These are phyloP conservation scores for Chymomyza caudatula DNA, from an alignment of 2,888 invertebrate genomes.

Conservation along the genomic window DNA sequence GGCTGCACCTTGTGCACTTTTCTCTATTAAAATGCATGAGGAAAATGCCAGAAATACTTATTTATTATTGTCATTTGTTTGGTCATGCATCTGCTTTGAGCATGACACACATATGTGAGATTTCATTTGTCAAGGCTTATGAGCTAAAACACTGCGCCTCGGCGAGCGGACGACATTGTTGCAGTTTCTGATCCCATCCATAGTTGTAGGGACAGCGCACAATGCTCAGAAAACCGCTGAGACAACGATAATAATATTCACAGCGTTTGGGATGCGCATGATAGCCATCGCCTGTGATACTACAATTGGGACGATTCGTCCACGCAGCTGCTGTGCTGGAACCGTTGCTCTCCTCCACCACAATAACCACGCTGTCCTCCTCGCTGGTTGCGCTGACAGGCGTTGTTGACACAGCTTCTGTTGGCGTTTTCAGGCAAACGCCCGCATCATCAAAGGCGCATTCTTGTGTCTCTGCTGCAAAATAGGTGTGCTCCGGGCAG, in stretches of 20 bases:
- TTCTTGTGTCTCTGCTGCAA: slow-evolving; percentile 51
- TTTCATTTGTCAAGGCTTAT: slow-evolving; percentile 16
- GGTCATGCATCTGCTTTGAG: neutral
- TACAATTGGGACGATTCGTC: slow-evolving; percentile 38
- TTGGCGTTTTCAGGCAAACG: slow-evolving; percentile 33
- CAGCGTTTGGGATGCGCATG: slow-evolving; percentile 63
- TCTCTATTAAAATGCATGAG: slow-evolving; percentile 64
- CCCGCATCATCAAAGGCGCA: slow-evolving; percentile 60
- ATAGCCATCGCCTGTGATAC: slow-evolving; percentile 34
- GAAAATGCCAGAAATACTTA: slow-evolving; percentile 66
- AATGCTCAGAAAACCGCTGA: slow-evolving; percentile 61
- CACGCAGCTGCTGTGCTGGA: neutral
- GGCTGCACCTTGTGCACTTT: slow-evolving; percentile 41
- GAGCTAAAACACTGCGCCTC: slow-evolving; percentile 51
- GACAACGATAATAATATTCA: slow-evolving; percentile 69
- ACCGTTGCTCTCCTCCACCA: neutral
- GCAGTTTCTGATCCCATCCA: slow-evolving; percentile 61
- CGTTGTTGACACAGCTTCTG: slow-evolving; percentile 4
- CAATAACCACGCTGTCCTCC: neutral
- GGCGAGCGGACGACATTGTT: slow-evolving; percentile 52
- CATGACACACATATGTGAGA: slow-evolving; percentile 10
- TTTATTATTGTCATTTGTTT: slow-evolving; percentile 62
- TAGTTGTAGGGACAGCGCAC: slow-evolving; percentile 63
- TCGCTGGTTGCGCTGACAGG: neutral
- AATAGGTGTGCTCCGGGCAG: slow-evolving; percentile 63